Evolutionary conservation across 2,113 vertebrate genomes (phyloP), one percentile per base, ranked within the genome.

Genomic region (Tricholaema leucomelas): DNA sequence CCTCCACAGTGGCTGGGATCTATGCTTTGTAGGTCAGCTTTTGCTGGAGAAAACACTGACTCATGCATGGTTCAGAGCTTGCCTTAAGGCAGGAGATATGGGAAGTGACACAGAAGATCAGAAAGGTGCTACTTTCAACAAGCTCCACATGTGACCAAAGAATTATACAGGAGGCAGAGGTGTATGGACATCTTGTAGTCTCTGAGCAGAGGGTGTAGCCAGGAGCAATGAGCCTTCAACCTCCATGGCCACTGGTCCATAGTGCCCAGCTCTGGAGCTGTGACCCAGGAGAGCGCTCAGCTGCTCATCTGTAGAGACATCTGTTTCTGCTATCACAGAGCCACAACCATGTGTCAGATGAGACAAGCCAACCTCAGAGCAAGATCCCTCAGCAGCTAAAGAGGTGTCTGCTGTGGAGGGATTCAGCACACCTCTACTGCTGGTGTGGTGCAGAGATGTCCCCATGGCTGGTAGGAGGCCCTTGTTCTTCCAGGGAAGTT

Each of bases 391-490:
- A 2, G 38, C 16, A 21, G 58, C 7, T 7, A 3, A 30, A 31
- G 30, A 15, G 6, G 17, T 1, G 12, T 7, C 33, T 8, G 1
- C 38, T 0, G 0, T 2, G 52, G 36, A 27, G 74, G 69, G 63
- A 14, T 14, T 56, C 56, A 30, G 40, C 18, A 17, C 3, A 3
- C 12, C 8, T 15, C 31, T 12, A 28, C 4, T 23, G 61, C 3
- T 13, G 12, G 33, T 17, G 14, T 1, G 1, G 18, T 0, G 21
- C 20, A 5, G 31, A 19, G 35, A 6, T 5, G 23, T 81, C 38
- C 66, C n/a, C 0, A 3, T 1, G 3, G 61, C 27, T 0, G 1
- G n/a, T 7, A 21, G n/a, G 46, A 27, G 16, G 35, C 63, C 36
- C 42, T 19, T 1, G 4, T 2, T n/a, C 40, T 25, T 15, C 40